Evolutionary conservation across 2,888 invertebrate genomes (phyloP), one percentile per base, ranked within the genome.

Genomic region (Plebejus argus): DNA sequence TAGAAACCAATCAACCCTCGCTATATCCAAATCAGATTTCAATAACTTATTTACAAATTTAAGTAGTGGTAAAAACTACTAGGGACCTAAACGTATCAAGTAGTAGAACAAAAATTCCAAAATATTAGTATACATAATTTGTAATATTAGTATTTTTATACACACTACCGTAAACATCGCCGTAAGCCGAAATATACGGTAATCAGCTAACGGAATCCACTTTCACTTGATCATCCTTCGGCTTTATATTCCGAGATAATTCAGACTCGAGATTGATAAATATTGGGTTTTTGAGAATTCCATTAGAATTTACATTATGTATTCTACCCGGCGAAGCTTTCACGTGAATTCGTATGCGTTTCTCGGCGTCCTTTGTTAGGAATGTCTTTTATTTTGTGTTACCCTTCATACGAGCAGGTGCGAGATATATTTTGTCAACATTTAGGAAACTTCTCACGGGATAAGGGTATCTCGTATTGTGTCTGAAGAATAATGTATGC

Each of bases 361-460:
- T 77, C 78, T 70, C 79, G 58, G 77, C 71, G 77, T 70, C 77
- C 77, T 77, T 80, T 80, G 80, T 79, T 78, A 49, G 76, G 70
- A 74, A 72, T 72, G 76, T 77, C 79, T 78, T 80, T 80, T 78
- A 78, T 79, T 80, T 81, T 75, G 58, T 61, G 75, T 72, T 70
- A 78, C 79, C 80, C 81, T 81, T 81, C 74, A 78, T 33, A 53
- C 70, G 72, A 75, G 81, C 81, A 81, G 81, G 81, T 81, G 81
- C 78, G 78, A 78, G 78, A 76, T 70, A 78, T 79, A 79, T 80
- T 81, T 80, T 76, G 77, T 76, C 78, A 79, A 78, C 79, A 79
- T 80, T 77, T 76, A 76, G 78, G 78, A 77, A 76, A 81, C 78
- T 81, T 81, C 81, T 80, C 81, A 81, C 78, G 81, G 80, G 81